These are phyloP conservation scores for Drosophila leonis DNA, from an alignment of 2,888 invertebrate species.

Conservation along the genomic window DNA sequence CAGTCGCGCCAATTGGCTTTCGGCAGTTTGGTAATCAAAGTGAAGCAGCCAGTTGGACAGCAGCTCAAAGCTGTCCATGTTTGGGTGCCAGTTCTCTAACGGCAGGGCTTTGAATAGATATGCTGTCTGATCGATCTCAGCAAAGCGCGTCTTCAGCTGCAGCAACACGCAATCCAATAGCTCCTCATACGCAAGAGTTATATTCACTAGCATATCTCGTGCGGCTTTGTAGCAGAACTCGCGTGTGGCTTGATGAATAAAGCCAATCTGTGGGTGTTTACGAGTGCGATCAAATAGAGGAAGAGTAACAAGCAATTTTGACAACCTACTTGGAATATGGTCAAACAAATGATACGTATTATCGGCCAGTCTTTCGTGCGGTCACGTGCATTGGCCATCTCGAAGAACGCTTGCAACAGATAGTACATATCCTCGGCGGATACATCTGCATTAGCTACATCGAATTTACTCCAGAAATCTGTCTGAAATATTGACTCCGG, in stretches of 20 bases:
- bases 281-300: conserved; percentile 6
- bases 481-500: conserved; percentile 86
- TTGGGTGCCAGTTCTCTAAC: conserved; percentile 89
- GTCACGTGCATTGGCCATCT: conserved; percentile 90
- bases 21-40: conserved; percentile 87
- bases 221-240: conserved; percentile 91
- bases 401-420: conserved; percentile 91
- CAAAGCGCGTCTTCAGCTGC: conserved; percentile 86
- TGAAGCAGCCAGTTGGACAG: conserved; percentile 89
- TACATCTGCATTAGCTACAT: conserved; percentile 88
- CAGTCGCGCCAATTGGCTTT: conserved; percentile 89
- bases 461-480: conserved; percentile 87
- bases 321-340: conserved; percentile 88
- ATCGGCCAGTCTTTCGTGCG: conserved; percentile 88
- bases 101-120: conserved; percentile 91
- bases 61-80: conserved; percentile 88
- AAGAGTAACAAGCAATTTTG: conserved; percentile 24
- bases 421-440: conserved; percentile 92
- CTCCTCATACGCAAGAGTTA: conserved; percentile 89
- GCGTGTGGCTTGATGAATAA: conserved; percentile 89
- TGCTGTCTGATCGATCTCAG: conserved; percentile 78
- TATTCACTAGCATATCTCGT: conserved; percentile 89
- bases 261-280: conserved; percentile 88
- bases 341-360: conserved; percentile 88
- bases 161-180: conserved; percentile 89